Evolutionary conservation across 2,113 vertebrate species (phyloP).

Genomic region (Myiagra hebetior): DNA sequence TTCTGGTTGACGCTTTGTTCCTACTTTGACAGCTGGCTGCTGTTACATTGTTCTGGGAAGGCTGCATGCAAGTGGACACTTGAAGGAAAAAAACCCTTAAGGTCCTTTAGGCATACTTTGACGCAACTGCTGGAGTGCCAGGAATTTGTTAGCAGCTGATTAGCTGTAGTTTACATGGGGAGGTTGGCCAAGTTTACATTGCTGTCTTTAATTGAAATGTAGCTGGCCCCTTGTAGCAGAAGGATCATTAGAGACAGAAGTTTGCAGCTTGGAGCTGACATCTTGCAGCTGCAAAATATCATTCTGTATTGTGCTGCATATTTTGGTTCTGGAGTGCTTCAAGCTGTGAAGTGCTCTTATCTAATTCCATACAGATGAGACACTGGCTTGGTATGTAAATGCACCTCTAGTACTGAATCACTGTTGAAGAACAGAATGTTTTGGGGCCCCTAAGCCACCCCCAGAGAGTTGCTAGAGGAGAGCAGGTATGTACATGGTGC

Average conservation of each 20-base stretch:
- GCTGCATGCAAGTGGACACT: constrained; percentile 3
- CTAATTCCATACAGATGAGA: constrained; percentile 9
- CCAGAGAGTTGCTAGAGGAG: neutral
- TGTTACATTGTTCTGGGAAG: constrained; percentile 21
- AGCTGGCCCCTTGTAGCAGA: constrained; percentile 23
- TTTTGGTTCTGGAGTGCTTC: neutral
- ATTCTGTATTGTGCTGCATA: neutral
- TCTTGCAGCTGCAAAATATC: constrained; percentile 32
- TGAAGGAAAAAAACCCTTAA: neutral
- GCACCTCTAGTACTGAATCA: neutral
- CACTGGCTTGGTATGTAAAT: neutral
- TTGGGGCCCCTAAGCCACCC: neutral
- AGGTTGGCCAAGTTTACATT: constrained; percentile 67
- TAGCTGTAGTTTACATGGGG: constrained; percentile 36
- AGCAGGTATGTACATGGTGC: neutral
- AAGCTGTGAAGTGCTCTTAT: neutral
- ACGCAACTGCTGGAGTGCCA: constrained; percentile 44
- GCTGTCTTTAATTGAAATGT: constrained; percentile 49
- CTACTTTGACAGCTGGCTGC: neutral
- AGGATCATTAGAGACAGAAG: neutral
- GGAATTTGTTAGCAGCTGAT: constrained; percentile 63
- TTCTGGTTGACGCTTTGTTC: neutral
- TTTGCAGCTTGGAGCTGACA: constrained; percentile 6
- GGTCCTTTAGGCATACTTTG: constrained; percentile 31
- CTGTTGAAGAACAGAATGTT: neutral